Base-by-base conservation (phyloP, 2,113 vertebrate genomes). In the Phycodurus eques region DNA sequence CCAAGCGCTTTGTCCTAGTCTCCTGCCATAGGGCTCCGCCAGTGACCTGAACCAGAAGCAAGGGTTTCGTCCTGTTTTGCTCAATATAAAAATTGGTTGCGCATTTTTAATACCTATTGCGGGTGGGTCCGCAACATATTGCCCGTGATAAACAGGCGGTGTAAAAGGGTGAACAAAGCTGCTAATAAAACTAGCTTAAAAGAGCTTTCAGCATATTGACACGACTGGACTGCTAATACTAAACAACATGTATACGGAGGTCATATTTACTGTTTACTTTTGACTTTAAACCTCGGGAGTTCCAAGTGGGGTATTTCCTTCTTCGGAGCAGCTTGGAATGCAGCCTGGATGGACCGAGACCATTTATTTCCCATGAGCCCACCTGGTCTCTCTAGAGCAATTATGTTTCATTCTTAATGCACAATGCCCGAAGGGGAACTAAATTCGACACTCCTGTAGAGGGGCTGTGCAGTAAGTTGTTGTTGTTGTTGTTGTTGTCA, bases 371-470 rank as follows among this genome's bases (percentile, higher is more conserved):
- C 64, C 71, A 74, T 62, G 17, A 71, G 33, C 65, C 71, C 61
- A 68, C 67, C 81, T 64, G 72, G 76, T 81, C 76, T 82, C 74
- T 80, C 72, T 67, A 67, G 47, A 69, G 68, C 73, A 80, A 83
- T 77, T 77, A 68, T 72, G 65, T 62, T 77, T 77, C 60, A 60
- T 31, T 59, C 10, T 6, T 59, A 59, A 59, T 59, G 27, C 22
- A 14, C 56, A n/a, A n/a, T 54, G 53, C 53, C 53, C 53, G 53
- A 56, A 19, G 53, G 53, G 19, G 17, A 8, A 20, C 19, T 56
- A 56, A 56, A 59, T 0, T 59, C 22, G 20, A 13, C 27, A 12
- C 12, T 75, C 19, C 56, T 65, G 2, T 43, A 56, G 47, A 72
- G 70, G 76, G 56, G 54, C n/a, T 59, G 13, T 66, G 68, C 33